Percentiles rank a stretch among this genome's conserved stretches.
Evolutionary conservation across 2,113 vertebrate species (phyloP).

Genomic region (Bos indicus): DNA sequence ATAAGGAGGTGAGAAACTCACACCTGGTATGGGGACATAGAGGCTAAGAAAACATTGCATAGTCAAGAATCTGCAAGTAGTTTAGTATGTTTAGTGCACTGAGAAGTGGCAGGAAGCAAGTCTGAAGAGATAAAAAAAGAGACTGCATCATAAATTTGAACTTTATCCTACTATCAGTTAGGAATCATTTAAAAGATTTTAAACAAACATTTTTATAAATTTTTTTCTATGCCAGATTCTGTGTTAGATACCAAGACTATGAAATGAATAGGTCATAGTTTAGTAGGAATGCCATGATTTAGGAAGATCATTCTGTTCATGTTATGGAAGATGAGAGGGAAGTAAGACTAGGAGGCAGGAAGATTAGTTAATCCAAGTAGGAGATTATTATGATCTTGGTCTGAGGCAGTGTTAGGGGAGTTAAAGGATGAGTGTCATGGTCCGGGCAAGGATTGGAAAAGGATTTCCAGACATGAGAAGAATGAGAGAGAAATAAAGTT

Average conservation of each 20-base stretch:
- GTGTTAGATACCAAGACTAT: background rate
- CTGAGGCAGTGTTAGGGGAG: background rate
- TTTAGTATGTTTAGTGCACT: background rate
- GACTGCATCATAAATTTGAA: background rate
- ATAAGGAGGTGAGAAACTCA: background rate
- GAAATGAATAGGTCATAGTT: background rate
- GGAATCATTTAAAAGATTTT: background rate
- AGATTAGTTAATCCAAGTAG: conserved; percentile 22
- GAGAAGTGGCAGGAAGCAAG: background rate
- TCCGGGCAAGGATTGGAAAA: background rate
- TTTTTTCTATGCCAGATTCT: background rate
- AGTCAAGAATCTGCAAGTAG: background rate
- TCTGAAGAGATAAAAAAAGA: background rate
- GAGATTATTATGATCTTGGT: background rate
- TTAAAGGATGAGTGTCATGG: background rate
- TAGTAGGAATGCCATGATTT: conserved; percentile 1
- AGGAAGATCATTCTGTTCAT: background rate
- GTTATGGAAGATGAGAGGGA: background rate
- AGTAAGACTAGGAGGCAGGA: background rate
- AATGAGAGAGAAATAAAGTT: background rate
- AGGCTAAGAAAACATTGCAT: background rate
- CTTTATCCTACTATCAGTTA: background rate
- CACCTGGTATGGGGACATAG: background rate
- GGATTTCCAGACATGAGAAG: background rate
- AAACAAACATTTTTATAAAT: conserved; percentile 25